These are phyloP conservation scores for Netelia inedita DNA, from an alignment of 2,888 invertebrate species.

Conservation along the genomic window DNA sequence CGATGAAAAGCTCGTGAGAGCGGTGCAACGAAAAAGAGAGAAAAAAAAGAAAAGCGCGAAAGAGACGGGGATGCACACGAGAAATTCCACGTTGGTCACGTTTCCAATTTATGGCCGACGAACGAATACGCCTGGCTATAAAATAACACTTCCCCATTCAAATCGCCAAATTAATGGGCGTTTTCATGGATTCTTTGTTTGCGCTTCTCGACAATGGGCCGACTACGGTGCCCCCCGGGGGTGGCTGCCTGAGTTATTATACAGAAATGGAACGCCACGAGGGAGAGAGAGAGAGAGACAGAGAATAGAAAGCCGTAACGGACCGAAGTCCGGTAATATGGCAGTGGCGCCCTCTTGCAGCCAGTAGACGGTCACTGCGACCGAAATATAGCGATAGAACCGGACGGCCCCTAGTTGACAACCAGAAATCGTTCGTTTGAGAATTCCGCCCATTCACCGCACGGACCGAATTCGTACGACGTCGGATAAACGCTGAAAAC, in stretches of 20 bases:
- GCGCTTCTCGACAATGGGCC: slow-evolving; percentile 76
- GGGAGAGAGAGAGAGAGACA: slow-evolving; percentile 42
- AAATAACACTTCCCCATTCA: slow-evolving; percentile 83
- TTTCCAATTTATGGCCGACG: slow-evolving; percentile 79
- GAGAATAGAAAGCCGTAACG: slow-evolving; percentile 32
- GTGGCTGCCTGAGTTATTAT: slow-evolving; percentile 77
- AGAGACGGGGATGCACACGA: slow-evolving; percentile 61
- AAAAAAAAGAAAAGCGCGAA: slow-evolving; percentile 32
- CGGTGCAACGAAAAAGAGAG: slow-evolving; percentile 30
- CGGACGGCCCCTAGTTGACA: slow-evolving; percentile 23
- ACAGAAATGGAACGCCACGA: slow-evolving; percentile 73
- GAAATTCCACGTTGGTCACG: slow-evolving; percentile 70
- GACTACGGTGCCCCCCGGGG: slow-evolving; percentile 57
- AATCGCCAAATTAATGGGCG: slow-evolving; percentile 82
- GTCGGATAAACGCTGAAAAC: background rate
- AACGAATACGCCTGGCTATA: slow-evolving; percentile 78
- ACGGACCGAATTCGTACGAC: background rate
- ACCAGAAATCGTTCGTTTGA: slow-evolving; percentile 10
- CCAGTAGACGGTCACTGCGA: slow-evolving; percentile 8
- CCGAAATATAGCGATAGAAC: background rate
- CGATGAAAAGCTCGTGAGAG: background rate
- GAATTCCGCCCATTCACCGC: background rate
- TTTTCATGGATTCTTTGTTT: slow-evolving; percentile 82
- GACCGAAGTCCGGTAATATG: slow-evolving; percentile 28
- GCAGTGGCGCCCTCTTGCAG: slow-evolving; percentile 10